phyloP scores from a whole-genome alignment of 2,113 vertebrate genomes.

The Suricata suricatta region DNA sequence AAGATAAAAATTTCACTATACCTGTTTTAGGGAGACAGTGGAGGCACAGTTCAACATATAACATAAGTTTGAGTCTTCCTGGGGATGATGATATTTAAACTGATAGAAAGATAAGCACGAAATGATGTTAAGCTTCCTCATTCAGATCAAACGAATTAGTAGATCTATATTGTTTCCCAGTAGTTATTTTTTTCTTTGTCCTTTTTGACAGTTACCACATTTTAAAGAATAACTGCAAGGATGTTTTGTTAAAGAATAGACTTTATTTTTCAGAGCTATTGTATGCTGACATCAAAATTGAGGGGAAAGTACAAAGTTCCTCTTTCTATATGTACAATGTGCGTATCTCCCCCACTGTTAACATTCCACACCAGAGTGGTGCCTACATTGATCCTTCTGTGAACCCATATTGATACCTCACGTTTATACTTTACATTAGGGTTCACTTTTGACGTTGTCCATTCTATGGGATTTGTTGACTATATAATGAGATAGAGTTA shows the following conservation, averaged over 20 bases:
- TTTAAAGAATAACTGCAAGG: neutral
- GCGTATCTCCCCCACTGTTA: too few relatives aligned
- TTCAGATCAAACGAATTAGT: neutral
- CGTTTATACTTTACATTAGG: too few relatives aligned
- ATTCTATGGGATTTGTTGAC: neutral
- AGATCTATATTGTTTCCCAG: neutral
- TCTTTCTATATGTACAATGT: too few relatives aligned
- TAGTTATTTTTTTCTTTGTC: neutral
- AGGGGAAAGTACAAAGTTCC: too few relatives aligned
- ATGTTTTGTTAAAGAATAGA: neutral
- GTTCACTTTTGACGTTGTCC: neutral
- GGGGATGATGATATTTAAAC: neutral
- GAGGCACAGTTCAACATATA: neutral
- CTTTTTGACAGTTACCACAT: neutral
- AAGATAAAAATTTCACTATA: neutral
- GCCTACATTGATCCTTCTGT: too few relatives aligned
- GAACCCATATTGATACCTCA: neutral
- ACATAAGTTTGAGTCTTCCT: neutral
- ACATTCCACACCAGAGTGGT: neutral
- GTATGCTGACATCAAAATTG: neutral
- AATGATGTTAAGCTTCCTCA: neutral
- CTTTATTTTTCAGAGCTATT: neutral
- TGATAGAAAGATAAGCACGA: neutral
- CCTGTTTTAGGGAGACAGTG: neutral
- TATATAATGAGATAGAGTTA: neutral